A percentile compares a stretch with the other conserved stretches of the same genome.
These are phyloP conservation scores for Teinopalpus imperialis DNA, from an alignment of 2,888 invertebrate genomes.

Conservation along the genomic window DNA sequence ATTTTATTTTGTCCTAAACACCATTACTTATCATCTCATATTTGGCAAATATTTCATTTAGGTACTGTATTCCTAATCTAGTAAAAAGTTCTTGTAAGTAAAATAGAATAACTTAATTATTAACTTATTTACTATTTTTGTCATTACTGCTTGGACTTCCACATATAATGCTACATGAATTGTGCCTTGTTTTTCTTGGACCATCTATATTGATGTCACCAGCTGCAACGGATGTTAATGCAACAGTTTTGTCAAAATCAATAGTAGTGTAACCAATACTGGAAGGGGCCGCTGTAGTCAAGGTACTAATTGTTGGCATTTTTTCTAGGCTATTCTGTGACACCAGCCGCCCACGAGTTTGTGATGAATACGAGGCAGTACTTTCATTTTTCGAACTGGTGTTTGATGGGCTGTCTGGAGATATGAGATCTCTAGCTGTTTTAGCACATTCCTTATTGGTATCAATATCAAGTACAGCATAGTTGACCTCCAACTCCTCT, in stretches of 20 bases:
- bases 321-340: conserved; percentile 65
- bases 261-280: conserved; percentile 92
- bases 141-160: conserved; percentile 63
- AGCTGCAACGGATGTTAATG: conserved; percentile 90
- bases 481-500: conserved; percentile 83
- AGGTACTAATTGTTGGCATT: conserved; percentile 32
- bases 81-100: conserved; percentile 24
- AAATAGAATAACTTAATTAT: conserved; percentile 26
- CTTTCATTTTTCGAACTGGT: conserved; percentile 60
- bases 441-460: conserved; percentile 66
- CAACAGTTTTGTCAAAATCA: conserved; percentile 96
- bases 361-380: conserved; percentile 51
- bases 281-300: conserved; percentile 81
- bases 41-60: conserved; percentile 20
- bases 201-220: conserved; percentile 87
- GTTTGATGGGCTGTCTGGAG: conserved; percentile 57
- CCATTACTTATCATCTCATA: conserved; percentile 6
- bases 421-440: conserved; percentile 45
- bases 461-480: conserved; percentile 90
- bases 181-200: conserved; percentile 90
- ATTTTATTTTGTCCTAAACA: not conserved
- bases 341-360: conserved; percentile 51
- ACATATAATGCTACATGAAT: conserved; percentile 85
- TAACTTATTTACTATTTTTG: conserved; percentile 39
- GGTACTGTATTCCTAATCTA: conserved; percentile 35